These are phyloP conservation scores for Nemapogon koenigi DNA, from an alignment of 2,888 invertebrate species.

Conservation along the genomic window DNA sequence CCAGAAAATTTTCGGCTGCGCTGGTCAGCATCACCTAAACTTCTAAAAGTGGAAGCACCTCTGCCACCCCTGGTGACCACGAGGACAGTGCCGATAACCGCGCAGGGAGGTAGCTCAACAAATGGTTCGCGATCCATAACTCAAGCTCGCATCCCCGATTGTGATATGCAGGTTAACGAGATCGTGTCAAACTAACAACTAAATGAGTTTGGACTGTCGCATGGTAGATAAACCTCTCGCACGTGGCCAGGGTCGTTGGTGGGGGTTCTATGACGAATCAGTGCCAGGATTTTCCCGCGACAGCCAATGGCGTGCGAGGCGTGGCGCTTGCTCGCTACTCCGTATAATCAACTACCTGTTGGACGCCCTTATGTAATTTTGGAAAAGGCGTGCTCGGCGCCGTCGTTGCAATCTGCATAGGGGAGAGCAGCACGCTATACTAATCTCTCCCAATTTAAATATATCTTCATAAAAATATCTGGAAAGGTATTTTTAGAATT, in stretches of 20 bases:
- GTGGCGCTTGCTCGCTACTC: conserved; percentile 27
- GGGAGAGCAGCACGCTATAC: no score
- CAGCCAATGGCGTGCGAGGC: conserved; percentile 28
- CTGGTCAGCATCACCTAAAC: no score
- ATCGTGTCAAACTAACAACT: conserved; percentile 56
- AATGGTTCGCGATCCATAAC: conserved; percentile 1
- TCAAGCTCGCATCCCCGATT: conserved; percentile 2
- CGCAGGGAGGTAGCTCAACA: conserved; percentile 49
- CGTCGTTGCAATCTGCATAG: no score
- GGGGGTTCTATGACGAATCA: conserved; percentile 35
- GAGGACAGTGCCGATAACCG: conserved; percentile 46
- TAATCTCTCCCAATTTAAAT: no score
- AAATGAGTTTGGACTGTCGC: conserved; percentile 48
- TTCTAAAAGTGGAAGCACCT: no score
- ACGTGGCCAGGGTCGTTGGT: conserved; percentile 39
- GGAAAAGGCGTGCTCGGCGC: conserved; percentile 6
- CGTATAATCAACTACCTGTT: conserved; percentile 28
- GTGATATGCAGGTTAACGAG: conserved; percentile 31
- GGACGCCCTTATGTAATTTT: conserved; percentile 26
- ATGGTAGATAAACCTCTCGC: conserved; percentile 52
- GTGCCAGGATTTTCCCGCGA: conserved; percentile 30
- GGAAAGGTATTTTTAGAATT: no score
- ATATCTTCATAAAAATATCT: no score
- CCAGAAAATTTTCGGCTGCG: no score
- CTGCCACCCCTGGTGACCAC: conserved; percentile 45